A percentile compares a stretch with the other conserved stretches of the same genome.
These are phyloP conservation scores for Euwallacea fornicatus DNA, from an alignment of 1,140 invertebrate genomes.

Conservation along the genomic window DNA sequence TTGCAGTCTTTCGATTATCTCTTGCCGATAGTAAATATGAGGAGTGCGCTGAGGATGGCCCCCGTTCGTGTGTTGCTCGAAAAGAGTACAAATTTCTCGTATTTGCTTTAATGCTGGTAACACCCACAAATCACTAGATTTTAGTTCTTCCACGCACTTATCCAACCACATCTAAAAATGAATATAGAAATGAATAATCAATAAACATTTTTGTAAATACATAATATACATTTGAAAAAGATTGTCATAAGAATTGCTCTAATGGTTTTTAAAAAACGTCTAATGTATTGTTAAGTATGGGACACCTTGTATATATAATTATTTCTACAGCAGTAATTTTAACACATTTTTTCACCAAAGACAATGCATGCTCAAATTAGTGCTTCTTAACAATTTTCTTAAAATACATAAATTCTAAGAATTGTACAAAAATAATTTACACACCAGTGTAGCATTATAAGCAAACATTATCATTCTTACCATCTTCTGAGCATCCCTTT, in stretches of 20 bases:
- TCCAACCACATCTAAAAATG: conserved; percentile 75
- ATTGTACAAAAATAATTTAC: background rate
- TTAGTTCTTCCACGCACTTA: conserved; percentile 93
- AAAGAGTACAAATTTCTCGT: conserved; percentile 91
- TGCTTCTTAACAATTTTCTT: background rate
- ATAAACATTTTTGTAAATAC: no score
- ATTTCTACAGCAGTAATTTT: no score
- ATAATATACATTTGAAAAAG: no score
- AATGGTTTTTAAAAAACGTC: no score
- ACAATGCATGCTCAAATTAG: no score
- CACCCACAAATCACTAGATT: conserved; percentile 86
- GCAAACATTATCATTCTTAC: conserved; percentile 39
- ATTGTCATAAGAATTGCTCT: no score
- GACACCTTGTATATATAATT: no score
- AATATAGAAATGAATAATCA: background rate
- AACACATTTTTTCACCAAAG: no score
- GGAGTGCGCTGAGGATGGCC: conserved; percentile 64
- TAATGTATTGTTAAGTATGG: no score
- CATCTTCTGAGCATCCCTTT: conserved; percentile 93
- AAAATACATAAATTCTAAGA: background rate
- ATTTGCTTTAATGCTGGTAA: conserved; percentile 95
- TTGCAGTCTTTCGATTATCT: conserved; percentile 89
- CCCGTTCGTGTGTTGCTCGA: conserved; percentile 66
- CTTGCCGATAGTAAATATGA: conserved; percentile 68
- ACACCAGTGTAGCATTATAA: background rate